These are phyloP conservation scores for Chloroceryle amazona DNA, from an alignment of 2,797 vertebrate species.

Conservation along the genomic window DNA sequence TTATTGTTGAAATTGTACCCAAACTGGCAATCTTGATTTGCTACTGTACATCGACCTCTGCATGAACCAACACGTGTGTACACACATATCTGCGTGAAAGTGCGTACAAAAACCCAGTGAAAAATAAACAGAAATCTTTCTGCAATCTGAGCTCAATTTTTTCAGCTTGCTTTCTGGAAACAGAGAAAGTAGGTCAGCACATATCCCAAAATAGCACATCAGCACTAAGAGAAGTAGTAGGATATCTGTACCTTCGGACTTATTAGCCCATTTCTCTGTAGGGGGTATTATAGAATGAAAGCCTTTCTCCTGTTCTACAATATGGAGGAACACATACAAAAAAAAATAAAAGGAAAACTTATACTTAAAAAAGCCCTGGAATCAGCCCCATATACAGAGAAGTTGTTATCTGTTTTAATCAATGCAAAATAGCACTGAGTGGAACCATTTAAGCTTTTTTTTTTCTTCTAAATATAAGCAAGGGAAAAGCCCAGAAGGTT, in stretches of 20 bases:
- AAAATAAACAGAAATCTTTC: conserved; percentile 19
- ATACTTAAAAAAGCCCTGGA: neutral
- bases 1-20: neutral
- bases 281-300: neutral
- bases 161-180: conserved; percentile 9
- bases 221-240: neutral
- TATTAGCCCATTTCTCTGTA: neutral
- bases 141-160: conserved; percentile 15
- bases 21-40: neutral
- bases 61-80: neutral
- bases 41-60: neutral
- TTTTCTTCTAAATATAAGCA: neutral
- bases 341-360: neutral
- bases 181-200: conserved; percentile 52
- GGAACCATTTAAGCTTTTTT: neutral
- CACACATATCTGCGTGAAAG: neutral
- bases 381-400: neutral
- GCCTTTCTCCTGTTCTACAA: neutral
- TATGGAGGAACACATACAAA: neutral
- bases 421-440: neutral
- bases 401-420: neutral
- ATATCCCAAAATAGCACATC: conserved; percentile 43
- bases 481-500: conserved; percentile 21
- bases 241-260: neutral
- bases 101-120: neutral